A percentile compares a stretch with the other conserved stretches of the same genome.
These are phyloP conservation scores for Hyperoodon ampullatus DNA, from an alignment of 2,113 vertebrate genomes.

Conservation along the genomic window DNA sequence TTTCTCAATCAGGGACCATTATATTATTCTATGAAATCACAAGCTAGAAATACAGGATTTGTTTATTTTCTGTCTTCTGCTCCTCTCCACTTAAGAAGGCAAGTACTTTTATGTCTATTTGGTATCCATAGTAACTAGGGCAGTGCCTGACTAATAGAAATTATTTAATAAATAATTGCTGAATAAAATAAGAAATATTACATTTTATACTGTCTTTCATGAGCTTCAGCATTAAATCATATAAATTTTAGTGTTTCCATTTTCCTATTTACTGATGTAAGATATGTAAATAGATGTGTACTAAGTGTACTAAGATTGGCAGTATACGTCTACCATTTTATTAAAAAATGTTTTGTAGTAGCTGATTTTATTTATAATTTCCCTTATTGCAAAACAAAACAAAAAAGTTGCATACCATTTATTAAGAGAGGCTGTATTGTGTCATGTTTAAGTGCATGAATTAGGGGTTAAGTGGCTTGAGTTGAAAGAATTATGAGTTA, in stretches of 20 bases:
- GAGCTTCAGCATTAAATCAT: background rate
- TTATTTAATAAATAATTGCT: background rate
- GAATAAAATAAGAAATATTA: background rate
- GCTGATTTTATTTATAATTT: background rate
- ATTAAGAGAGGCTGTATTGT: background rate
- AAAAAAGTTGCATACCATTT: background rate
- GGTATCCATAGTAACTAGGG: background rate
- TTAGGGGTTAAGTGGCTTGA: background rate
- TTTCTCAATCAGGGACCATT: background rate
- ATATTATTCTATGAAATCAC: background rate
- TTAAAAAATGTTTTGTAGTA: background rate
- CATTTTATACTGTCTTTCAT: background rate
- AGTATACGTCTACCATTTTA: background rate
- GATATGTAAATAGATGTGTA: background rate
- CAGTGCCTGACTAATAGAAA: background rate
- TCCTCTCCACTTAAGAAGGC: background rate
- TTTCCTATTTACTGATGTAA: background rate
- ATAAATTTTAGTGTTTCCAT: background rate
- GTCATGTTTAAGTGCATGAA: background rate
- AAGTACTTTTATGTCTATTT: background rate
- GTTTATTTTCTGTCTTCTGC: background rate
- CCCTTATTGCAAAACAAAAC: background rate
- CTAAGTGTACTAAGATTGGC: too few relatives aligned
- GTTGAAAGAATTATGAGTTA: background rate
- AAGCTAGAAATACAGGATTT: background rate